Percentiles rank a stretch among this genome's conserved stretches.
phyloP scores from a whole-genome alignment of 2,113 vertebrate species.

The Prochilodus magdalenae region DNA sequence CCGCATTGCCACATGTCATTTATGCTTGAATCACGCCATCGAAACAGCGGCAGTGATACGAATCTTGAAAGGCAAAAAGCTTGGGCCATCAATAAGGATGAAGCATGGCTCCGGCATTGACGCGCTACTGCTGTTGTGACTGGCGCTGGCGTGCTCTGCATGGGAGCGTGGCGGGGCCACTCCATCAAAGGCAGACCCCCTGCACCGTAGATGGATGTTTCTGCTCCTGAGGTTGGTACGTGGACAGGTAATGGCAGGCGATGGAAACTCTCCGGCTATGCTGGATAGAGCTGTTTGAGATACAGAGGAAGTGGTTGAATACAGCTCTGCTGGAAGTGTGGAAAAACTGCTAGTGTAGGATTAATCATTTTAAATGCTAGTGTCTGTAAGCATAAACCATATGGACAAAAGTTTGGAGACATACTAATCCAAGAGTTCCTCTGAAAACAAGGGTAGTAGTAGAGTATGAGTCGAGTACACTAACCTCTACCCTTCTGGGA shows the following conservation, averaged over 20 bases:
- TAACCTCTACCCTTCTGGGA: no score
- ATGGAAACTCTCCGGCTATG: not conserved
- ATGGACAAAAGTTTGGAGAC: no score
- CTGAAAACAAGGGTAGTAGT: no score
- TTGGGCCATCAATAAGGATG: conserved; percentile 53
- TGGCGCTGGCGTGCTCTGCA: conserved; percentile 46
- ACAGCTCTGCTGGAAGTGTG: not conserved
- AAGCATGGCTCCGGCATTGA: conserved; percentile 43
- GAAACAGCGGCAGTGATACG: not conserved
- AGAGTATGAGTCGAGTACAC: no score
- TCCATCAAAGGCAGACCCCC: conserved; percentile 50
- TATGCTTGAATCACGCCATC: not conserved
- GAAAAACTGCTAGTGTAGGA: not conserved
- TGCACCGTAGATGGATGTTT: conserved; percentile 39
- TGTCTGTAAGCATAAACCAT: no score
- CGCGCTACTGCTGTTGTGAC: conserved; percentile 44
- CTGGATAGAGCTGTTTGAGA: conserved; percentile 6
- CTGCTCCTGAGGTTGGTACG: not conserved
- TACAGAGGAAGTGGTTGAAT: not conserved
- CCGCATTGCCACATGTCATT: not conserved
- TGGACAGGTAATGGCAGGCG: not conserved
- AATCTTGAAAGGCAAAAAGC: conserved; percentile 23
- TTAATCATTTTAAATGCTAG: no score
- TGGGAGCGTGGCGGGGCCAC: conserved; percentile 45
- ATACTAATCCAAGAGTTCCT: no score